Conservation (phyloP, 2,113 vertebrate species). For the Chunga burmeisteri region DNA sequence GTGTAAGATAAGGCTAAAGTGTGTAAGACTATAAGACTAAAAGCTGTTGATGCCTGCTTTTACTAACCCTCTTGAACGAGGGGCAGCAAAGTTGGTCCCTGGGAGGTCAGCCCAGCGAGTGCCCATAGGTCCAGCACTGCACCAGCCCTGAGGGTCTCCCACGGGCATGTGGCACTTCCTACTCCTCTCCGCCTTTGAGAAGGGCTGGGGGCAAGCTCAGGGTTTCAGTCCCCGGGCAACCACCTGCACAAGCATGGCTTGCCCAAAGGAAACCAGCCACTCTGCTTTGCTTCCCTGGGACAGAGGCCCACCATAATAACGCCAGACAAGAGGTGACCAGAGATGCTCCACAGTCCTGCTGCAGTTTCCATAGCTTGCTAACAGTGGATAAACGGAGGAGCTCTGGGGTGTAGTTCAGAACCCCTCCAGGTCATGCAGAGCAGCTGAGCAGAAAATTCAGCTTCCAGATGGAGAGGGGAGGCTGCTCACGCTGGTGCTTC, state of each 20-base stretch:
- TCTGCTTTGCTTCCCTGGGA: background rate
- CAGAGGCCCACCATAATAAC: no score
- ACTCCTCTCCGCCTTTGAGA: background rate
- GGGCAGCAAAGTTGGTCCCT: background rate
- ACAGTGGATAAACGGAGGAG: rapidly evolving
- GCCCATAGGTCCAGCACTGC: rapidly evolving
- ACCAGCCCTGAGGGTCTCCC: background rate
- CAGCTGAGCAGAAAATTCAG: background rate
- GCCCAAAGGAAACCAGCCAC: background rate
- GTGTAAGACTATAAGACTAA: background rate
- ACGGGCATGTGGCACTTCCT: no score
- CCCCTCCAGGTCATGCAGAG: rapidly evolving
- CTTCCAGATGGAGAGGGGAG: background rate
- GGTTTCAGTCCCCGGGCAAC: rapidly evolving
- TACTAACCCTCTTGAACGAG: background rate
- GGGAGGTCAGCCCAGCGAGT: background rate
- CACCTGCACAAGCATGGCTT: background rate
- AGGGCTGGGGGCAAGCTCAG: background rate
- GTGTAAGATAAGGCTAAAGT: background rate
- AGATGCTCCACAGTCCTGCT: background rate
- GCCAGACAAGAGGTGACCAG: background rate
- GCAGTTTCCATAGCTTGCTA: rapidly evolving
- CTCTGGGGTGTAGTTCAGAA: background rate
- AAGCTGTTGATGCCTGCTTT: background rate
- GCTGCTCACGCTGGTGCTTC: rapidly evolving